Evolutionary conservation across 2,113 vertebrate genomes (phyloP).

Genomic region (Malurus melanocephalus): DNA sequence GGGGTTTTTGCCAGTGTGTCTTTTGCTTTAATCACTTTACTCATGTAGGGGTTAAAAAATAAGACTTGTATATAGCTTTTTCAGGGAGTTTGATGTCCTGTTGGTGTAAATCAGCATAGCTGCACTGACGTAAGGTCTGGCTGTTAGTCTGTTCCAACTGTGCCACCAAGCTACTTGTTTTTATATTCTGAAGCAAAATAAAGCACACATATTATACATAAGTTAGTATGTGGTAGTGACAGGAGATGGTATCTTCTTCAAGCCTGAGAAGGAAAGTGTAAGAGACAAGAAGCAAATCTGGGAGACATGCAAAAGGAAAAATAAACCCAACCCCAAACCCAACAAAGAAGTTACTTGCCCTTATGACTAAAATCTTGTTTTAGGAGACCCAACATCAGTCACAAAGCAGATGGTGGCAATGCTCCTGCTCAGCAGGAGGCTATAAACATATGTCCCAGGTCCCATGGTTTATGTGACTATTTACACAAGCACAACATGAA

Average conservation of each 20-base stretch:
- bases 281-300: neutral
- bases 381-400: neutral
- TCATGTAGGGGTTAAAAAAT: neutral
- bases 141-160: neutral
- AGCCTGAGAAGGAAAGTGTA: neutral
- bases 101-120: neutral
- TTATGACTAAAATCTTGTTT: neutral
- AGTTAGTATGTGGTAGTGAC: neutral
- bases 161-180: neutral
- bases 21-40: neutral
- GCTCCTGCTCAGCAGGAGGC: neutral
- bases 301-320: neutral
- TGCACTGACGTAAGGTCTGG: neutral
- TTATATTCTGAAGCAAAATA: neutral
- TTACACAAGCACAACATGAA: neutral
- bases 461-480: neutral
- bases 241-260: neutral
- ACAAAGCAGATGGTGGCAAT: neutral
- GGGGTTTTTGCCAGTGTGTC: neutral
- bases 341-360: neutral
- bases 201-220: neutral
- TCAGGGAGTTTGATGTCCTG: neutral
- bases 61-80: neutral
- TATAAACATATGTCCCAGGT: neutral
- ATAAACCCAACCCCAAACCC: neutral